phyloP scores from a whole-genome alignment of 1,140 invertebrate genomes.

The Drosophila arizonae region DNA sequence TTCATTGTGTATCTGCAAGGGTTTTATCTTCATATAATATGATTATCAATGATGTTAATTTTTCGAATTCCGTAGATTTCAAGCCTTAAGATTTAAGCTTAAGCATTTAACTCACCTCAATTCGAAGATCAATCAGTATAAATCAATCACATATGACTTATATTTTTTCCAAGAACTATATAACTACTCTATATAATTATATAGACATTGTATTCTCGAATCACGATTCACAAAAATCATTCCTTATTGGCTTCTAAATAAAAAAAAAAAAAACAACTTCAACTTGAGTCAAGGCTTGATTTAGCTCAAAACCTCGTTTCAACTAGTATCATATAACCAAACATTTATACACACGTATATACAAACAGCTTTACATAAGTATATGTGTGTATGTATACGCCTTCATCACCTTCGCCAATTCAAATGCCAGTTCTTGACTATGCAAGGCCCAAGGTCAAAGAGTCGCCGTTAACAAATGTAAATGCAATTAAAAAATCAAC shows the following conservation, averaged over 20 bases:
- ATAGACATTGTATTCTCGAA: too few species aligned
- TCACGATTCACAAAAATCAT: background rate
- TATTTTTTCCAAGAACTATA: too few species aligned
- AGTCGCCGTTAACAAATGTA: conserved; percentile 32
- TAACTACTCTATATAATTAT: too few species aligned
- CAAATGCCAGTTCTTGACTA: conserved; percentile 52
- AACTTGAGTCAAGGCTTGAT: background rate
- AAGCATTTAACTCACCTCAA: too few species aligned
- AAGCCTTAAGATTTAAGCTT: background rate
- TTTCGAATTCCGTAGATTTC: background rate
- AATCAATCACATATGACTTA: background rate
- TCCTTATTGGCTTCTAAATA: conserved; percentile 5
- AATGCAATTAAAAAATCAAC: conserved; percentile 70
- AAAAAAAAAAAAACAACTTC: conserved; percentile 14
- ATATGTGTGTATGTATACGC: background rate
- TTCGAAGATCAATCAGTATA: too few species aligned
- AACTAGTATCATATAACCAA: conserved; percentile 10
- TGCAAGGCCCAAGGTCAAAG: conserved; percentile 52
- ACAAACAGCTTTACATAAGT: background rate
- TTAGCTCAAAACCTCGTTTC: conserved; percentile 7
- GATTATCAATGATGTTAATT: too few species aligned
- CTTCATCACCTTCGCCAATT: conserved; percentile 21
- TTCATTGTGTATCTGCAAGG: background rate
- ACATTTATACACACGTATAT: background rate
- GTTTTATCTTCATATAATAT: background rate